Conservation (phyloP, 2,888 invertebrate genomes). For the Enoplolaimus lenunculus region DNA sequence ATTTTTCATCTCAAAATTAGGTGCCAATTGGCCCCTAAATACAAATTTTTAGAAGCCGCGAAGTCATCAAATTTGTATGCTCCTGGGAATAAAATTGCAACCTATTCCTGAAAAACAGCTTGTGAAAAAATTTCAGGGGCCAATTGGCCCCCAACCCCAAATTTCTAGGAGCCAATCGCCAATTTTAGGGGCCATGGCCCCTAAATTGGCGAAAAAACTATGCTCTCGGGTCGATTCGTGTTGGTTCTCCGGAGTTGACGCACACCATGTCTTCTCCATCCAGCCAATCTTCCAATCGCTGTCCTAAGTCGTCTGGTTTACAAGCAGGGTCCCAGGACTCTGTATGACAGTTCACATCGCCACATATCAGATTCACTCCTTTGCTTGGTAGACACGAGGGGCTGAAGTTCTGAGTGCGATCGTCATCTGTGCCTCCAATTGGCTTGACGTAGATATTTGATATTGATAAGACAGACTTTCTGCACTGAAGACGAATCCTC, state of each 20-base stretch:
- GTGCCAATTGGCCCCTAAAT: too few species aligned
- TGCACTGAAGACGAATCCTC: background rate
- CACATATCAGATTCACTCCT: background rate
- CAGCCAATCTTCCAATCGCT: background rate
- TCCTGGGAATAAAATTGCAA: too few species aligned
- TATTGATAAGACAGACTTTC: background rate
- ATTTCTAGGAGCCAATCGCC: too few species aligned
- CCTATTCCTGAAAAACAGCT: too few species aligned
- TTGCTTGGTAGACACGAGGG: background rate
- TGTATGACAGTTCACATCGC: background rate
- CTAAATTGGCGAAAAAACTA: too few species aligned
- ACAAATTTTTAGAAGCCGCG: too few species aligned
- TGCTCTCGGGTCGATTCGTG: background rate
- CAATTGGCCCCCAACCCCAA: too few species aligned
- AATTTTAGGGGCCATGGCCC: too few species aligned
- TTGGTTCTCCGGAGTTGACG: background rate
- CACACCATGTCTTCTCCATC: background rate
- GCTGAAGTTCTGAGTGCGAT: background rate
- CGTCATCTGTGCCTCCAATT: background rate
- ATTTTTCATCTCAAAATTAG: too few species aligned
- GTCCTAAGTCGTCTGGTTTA: background rate
- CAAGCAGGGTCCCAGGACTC: background rate
- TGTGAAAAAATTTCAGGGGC: too few species aligned
- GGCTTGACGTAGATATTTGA: background rate
- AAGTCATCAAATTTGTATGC: too few species aligned